Conservation (phyloP, 2,113 vertebrate genomes). For the Chlamydotis undulata region DNA sequence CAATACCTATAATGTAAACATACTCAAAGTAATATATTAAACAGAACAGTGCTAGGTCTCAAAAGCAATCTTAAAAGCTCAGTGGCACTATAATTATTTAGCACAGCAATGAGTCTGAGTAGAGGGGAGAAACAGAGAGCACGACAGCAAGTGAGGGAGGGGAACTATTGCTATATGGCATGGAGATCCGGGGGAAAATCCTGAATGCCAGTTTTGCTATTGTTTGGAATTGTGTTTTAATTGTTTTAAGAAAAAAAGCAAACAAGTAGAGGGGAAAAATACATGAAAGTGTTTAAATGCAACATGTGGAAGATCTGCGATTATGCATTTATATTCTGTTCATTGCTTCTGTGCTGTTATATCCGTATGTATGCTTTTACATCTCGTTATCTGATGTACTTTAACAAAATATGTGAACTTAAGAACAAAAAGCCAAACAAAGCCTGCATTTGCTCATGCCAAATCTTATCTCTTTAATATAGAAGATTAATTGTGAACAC, state of each 20-base stretch:
- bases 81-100: neutral
- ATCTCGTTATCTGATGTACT: neutral
- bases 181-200: neutral
- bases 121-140: neutral
- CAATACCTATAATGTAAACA: neutral
- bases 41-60: neutral
- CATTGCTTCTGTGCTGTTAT: neutral
- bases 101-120: neutral
- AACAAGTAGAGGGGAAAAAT: neutral
- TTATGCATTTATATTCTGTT: neutral
- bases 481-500: neutral
- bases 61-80: neutral
- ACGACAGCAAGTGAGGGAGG: neutral
- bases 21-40: neutral
- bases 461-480: neutral
- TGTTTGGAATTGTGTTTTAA: neutral
- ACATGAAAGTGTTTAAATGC: neutral
- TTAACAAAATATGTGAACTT: neutral
- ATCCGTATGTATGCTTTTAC: neutral
- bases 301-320: neutral
- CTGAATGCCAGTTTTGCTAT: neutral
- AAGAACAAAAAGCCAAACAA: slow-evolving; percentile 13
- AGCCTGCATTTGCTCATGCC: neutral
- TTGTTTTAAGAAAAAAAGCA: neutral
- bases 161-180: neutral